Percentiles rank a stretch among this genome's conserved stretches.
Evolutionary conservation across 2,797 vertebrate genomes (phyloP).

Genomic region (Argya squamiceps): DNA sequence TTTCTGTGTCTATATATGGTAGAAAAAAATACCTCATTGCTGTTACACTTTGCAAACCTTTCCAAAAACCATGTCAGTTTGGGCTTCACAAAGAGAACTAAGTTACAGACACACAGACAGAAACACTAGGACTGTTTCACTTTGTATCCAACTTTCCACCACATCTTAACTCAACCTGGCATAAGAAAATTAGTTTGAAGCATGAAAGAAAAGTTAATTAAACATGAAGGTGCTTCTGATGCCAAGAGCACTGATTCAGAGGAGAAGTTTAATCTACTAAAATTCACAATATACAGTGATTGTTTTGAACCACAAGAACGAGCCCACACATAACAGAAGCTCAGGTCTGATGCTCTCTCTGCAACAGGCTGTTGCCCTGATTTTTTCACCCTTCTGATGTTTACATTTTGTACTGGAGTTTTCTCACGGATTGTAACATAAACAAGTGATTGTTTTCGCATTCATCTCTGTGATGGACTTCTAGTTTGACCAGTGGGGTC

Average conservation of each 20-base stretch:
- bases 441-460: no score
- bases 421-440: no score
- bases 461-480: no score
- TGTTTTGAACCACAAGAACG: neutral
- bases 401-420: no score
- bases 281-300: neutral
- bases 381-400: no score
- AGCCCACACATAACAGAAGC: neutral
- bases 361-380: no score
- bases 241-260: neutral
- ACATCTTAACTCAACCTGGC: rapidly evolving
- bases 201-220: neutral
- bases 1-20: neutral
- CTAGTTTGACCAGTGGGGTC: no score
- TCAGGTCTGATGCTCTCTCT: neutral
- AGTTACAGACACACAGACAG: neutral
- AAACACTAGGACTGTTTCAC: neutral
- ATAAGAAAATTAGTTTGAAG: neutral
- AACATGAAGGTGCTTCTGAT: neutral
- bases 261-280: neutral
- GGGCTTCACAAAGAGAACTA: neutral
- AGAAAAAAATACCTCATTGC: neutral
- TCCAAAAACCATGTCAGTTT: neutral
- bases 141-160: neutral
- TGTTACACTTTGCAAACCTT: neutral